Percentiles rank a stretch among this genome's conserved stretches.
Evolutionary conservation across 2,113 vertebrate species (phyloP).

Genomic region (Ophthalmolycus amberensis): DNA sequence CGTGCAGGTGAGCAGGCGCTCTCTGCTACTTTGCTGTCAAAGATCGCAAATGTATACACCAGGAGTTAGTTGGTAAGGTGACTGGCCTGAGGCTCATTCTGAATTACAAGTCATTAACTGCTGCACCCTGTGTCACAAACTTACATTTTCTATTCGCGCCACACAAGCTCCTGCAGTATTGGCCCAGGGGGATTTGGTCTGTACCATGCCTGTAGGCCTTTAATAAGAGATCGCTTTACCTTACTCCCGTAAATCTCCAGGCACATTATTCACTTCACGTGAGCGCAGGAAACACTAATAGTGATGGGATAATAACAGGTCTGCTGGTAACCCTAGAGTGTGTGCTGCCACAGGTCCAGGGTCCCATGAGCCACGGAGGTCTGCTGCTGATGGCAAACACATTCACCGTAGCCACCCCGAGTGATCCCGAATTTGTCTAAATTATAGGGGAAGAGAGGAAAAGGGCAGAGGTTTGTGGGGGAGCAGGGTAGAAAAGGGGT

Average conservation of each 20-base stretch:
- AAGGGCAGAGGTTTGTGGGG: constrained; percentile 48
- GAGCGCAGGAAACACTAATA: constrained; percentile 58
- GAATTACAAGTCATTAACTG: constrained; percentile 38
- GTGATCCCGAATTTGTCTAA: constrained; percentile 77
- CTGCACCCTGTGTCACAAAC: constrained; percentile 17
- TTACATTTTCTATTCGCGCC: constrained; percentile 26
- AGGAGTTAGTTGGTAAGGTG: not conserved
- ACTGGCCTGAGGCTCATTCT: constrained; percentile 3
- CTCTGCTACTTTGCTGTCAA: constrained; percentile 2
- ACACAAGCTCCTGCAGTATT: constrained; percentile 31
- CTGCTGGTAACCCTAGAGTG: constrained; percentile 66
- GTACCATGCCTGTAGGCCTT: constrained; percentile 14
- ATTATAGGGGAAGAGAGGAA: constrained; percentile 62
- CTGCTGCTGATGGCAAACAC: constrained; percentile 69
- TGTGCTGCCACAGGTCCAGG: constrained; percentile 67
- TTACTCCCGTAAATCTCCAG: constrained; percentile 52
- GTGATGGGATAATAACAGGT: constrained; percentile 68
- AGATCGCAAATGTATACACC: not conserved
- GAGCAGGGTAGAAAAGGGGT: constrained; percentile 31
- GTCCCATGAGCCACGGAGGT: constrained; percentile 44
- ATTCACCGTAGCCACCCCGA: constrained; percentile 67
- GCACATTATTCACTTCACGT: constrained; percentile 68
- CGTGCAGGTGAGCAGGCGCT: constrained; percentile 87
- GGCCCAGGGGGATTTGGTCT: constrained; percentile 7
- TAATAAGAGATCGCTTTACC: constrained; percentile 59